Conservation (phyloP, 2,113 vertebrate species). For the Atherinomorus stipes region DNA sequence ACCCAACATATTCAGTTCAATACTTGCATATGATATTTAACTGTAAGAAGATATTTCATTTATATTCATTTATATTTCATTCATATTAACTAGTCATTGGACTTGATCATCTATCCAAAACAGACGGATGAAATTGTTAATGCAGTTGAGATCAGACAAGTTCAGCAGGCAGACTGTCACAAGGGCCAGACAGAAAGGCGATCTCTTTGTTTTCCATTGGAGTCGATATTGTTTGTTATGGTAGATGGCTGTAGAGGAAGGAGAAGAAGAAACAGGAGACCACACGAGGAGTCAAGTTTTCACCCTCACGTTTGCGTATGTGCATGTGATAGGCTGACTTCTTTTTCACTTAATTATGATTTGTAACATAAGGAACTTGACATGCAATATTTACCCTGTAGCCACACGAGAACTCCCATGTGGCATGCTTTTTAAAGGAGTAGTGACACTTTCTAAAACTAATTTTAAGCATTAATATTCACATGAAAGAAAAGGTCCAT, state of each 20-base stretch:
- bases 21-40: too few species aligned
- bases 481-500: too few species aligned
- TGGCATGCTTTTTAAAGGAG: background rate
- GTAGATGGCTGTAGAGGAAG: slow-evolving; percentile 17
- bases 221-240: slow-evolving; percentile 49
- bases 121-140: background rate
- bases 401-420: too few species aligned
- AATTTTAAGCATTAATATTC: too few species aligned
- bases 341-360: background rate
- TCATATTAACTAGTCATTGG: background rate
- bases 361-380: slow-evolving; percentile 18
- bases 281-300: slow-evolving; percentile 36
- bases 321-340: background rate
- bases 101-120: too few species aligned
- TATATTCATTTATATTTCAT: too few species aligned
- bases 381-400: background rate
- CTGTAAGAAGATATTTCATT: too few species aligned
- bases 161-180: slow-evolving; percentile 10
- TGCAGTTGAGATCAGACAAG: background rate
- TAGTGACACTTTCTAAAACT: background rate
- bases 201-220: slow-evolving; percentile 40
- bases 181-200: slow-evolving; percentile 29
- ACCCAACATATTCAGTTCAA: too few species aligned
- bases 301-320: slow-evolving; percentile 24
- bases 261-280: slow-evolving; percentile 30